Percentiles rank a stretch among this genome's conserved stretches.
Conservation (phyloP, 1,140 invertebrate genomes). For the Magallana angulata region DNA sequence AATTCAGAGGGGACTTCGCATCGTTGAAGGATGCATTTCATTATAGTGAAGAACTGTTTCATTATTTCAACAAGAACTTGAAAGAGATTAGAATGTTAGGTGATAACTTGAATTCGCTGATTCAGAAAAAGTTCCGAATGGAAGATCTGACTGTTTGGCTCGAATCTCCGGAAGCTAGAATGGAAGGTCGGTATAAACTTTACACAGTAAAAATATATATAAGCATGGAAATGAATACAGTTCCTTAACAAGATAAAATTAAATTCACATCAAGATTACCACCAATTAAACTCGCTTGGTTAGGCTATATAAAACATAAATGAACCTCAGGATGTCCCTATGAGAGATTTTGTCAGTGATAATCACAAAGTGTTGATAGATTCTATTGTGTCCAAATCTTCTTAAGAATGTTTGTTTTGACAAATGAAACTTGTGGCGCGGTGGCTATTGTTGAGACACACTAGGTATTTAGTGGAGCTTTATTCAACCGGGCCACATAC, state of each 20-base stretch:
- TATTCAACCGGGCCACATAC: background rate
- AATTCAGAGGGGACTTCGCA: slow-evolving; percentile 56
- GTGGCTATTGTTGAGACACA: background rate
- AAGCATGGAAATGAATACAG: background rate
- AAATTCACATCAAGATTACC: background rate
- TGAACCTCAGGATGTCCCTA: background rate
- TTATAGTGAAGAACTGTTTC: slow-evolving; percentile 52
- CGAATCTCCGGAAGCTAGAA: slow-evolving; percentile 42
- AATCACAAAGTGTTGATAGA: background rate
- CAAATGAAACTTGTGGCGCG: background rate
- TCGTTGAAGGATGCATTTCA: slow-evolving; percentile 56
- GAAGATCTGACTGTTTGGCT: slow-evolving; percentile 55
- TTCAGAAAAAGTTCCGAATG: slow-evolving; percentile 53
- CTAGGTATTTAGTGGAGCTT: background rate
- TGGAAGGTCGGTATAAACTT: slow-evolving; percentile 40
- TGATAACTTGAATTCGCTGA: slow-evolving; percentile 51
- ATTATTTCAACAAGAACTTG: slow-evolving; percentile 50
- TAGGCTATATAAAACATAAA: background rate
- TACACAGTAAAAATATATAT: background rate
- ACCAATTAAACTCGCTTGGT: background rate
- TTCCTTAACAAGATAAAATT: background rate
- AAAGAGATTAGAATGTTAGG: slow-evolving; percentile 52
- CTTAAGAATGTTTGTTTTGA: slow-evolving; percentile 1
- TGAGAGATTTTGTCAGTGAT: background rate
- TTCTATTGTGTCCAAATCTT: background rate